phyloP scores from a whole-genome alignment of 1,140 invertebrate genomes.

The Triops cancriformis region DNA sequence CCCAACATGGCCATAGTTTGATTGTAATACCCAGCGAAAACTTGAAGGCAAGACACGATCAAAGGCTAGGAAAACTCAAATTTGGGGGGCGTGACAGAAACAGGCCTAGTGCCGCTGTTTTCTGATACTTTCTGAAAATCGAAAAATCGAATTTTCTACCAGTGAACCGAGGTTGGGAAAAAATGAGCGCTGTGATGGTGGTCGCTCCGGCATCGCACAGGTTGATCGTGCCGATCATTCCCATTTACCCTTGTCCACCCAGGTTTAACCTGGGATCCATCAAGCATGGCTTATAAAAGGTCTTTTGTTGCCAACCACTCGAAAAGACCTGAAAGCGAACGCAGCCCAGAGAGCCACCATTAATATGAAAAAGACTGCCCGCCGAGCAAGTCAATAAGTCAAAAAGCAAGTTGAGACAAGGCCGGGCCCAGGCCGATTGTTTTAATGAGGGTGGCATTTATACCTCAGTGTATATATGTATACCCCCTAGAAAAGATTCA shows the following conservation, averaged over 20 bases:
- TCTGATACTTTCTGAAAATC: not conserved
- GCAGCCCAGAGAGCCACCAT: not conserved
- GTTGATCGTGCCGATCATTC: not conserved
- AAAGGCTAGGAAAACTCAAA: not conserved
- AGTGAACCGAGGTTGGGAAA: not conserved
- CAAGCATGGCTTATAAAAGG: not conserved
- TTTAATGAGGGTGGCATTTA: constrained; percentile 10
- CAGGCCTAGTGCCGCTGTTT: not conserved
- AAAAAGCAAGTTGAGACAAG: not conserved
- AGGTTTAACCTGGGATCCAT: constrained; percentile 1
- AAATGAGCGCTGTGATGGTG: not conserved
- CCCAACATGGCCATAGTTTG: not conserved
- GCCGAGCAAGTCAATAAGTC: constrained; percentile 3
- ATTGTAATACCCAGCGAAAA: not conserved
- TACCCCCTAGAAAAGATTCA: not conserved
- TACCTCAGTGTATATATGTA: not conserved
- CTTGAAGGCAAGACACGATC: not conserved
- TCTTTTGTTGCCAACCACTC: not conserved
- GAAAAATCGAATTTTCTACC: not conserved
- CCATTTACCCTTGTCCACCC: not conserved
- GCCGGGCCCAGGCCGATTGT: not conserved
- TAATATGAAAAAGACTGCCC: constrained; percentile 5
- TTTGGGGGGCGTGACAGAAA: too few species aligned
- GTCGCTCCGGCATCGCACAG: not conserved
- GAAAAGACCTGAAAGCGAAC: not conserved